Base-by-base conservation (phyloP, 2,113 vertebrate species). In the Corythornis vintsioides region DNA sequence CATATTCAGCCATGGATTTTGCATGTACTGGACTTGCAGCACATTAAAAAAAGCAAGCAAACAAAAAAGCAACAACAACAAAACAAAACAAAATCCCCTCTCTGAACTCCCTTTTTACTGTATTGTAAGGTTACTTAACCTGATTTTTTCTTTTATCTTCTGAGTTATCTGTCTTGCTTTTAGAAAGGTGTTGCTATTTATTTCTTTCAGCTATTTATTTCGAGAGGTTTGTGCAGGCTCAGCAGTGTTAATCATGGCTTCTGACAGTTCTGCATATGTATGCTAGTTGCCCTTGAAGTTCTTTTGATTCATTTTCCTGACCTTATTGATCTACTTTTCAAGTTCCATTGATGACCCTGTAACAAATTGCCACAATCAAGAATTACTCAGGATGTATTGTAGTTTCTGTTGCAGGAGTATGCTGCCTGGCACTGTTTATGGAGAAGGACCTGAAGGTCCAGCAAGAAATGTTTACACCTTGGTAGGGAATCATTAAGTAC, bases 21-120 rank as follows among this genome's bases (percentile, higher is more conserved):
- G 97, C 97, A 96, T 96, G 97, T 71, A 83, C 48, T 78, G 57
- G 75, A 94, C 70, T 90, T 92, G 94, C 81, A 56, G 82, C 10
- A 22, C 83, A 61, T 56, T 76, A 64, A 66, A 84, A 84, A 33
- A 53, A 38, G 38, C 38, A 38, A 38, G 38, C 38, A 38, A 38
- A 38, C 38, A 38, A 38, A 38, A 38, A 38, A 38, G 38, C 38
- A 38, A 38, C 38, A 38, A 10, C 38, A 10, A 38, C 38, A 38
- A 38, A 38, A 38, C 38, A 38, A 38, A 38, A 38, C 38, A 38
- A 38, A 38, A 38, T 38, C 38, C 38, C 10, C 38, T 10, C 38
- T 72, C 20, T 78, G 57, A 90, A 43, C 57, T 67, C 55, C 31
- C 63, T 86, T 75, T 84, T 47, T 18, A 25, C 78, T 8, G 4